Base-by-base conservation (phyloP, 2,113 vertebrate genomes). In the Triplophysa siluroides region DNA sequence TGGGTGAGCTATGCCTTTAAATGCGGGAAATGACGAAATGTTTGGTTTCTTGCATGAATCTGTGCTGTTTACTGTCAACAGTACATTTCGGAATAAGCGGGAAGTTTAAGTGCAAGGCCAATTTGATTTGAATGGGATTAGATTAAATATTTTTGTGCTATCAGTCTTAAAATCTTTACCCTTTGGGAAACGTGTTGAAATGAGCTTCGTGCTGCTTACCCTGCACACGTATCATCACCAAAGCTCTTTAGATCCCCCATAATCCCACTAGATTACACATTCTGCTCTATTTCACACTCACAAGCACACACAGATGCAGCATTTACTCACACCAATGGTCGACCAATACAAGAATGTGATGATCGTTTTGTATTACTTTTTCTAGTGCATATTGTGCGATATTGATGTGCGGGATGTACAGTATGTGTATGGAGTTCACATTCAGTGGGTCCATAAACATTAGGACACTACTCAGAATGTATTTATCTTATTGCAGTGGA, bases 191-290 rank as follows among this genome's bases (percentile, higher is more conserved):
- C 19, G 43, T 76, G 73, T 45, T 64, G 58, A 63, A 62, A 62
- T 63, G 73, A 29, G 60, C 43, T 21, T 52, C 11, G 60, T 47
- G 38, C 41, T 19, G 21, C 41, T 11, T 52, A 52, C 50, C 13
- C 50, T 52, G 13, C 14, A 52, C 33, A 50, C 1, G 60, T 63
- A 64, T 76, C 58, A 76, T 62, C 26, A 76, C 21, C 58, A 64
- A 76, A 76, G 73, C 73, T 63, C 21, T 13, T 23, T 47, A 14
- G 41, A 63, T 64, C 73, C 24, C 26, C 8, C 43, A 45, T 62
- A 76, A 64, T 76, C 73, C 73, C 73, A 33, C 61, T 63, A 50
- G 73, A 76, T 76, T 64, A 76, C 73, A 76, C 73, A 50, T 64
- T 63, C 33, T 75, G 21, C 58, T 76, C 73, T 76, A 16, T 76